phyloP scores from a whole-genome alignment of 2,888 invertebrate genomes.

The Slavum lentiscoides region DNA sequence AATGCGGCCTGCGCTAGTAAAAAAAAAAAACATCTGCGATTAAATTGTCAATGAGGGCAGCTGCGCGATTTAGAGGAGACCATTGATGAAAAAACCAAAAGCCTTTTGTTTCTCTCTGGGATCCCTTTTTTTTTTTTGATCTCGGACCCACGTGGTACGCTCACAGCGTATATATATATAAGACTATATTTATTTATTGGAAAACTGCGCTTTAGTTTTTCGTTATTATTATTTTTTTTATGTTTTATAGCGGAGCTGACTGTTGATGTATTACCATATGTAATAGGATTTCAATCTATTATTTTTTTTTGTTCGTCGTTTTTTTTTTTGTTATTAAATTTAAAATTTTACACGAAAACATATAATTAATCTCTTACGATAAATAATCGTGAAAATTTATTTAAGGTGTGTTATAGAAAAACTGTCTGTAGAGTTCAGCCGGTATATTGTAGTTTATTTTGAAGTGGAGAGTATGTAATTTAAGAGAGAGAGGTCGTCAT shows the following conservation, averaged over 20 bases:
- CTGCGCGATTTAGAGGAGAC: conserved; percentile 52
- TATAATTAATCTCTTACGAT: not conserved
- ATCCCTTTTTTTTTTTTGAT: conserved; percentile 42
- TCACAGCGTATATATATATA: not conserved
- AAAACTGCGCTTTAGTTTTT: conserved; percentile 12
- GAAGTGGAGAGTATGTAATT: not conserved
- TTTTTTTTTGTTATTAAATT: not conserved
- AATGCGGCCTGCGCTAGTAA: conserved; percentile 32
- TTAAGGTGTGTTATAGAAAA: too few relatives aligned
- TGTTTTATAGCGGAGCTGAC: not conserved
- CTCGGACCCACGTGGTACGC: conserved; percentile 14
- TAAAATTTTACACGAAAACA: not conserved
- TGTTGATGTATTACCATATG: not conserved
- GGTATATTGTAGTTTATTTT: too few relatives aligned
- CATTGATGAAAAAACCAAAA: conserved; percentile 46
- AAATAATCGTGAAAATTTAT: too few relatives aligned
- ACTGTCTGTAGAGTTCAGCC: too few relatives aligned
- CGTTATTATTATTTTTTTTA: not conserved
- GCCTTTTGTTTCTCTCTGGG: conserved; percentile 41
- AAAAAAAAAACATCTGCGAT: conserved; percentile 51
- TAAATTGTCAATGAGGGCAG: conserved; percentile 53
- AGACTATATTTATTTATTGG: conserved; percentile 10
- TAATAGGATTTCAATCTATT: not conserved
- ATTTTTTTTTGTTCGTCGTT: not conserved
- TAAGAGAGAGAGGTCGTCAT: too few relatives aligned